Evolutionary conservation across 1,140 invertebrate genomes (phyloP).

Genomic region (Diabrotica undecimpunctata): DNA sequence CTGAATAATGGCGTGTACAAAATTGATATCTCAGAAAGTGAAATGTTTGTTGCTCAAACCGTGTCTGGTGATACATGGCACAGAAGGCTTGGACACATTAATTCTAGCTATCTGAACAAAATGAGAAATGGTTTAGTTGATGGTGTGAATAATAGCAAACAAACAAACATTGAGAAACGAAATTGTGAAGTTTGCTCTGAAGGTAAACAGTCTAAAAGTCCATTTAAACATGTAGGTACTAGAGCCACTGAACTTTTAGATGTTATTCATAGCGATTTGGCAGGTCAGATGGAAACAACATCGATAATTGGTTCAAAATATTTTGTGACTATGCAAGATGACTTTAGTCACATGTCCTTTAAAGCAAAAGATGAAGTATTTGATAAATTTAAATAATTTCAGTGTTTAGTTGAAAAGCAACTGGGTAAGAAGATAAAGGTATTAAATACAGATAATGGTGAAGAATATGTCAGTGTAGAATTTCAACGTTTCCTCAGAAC

Average conservation of each 20-base stretch:
- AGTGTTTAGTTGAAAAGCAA: slow-evolving; percentile 37
- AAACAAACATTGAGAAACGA: slow-evolving; percentile 15
- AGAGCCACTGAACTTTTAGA: slow-evolving; percentile 32
- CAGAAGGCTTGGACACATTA: slow-evolving; percentile 37
- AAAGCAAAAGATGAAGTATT: slow-evolving; percentile 39
- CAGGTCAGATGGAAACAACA: slow-evolving; percentile 37
- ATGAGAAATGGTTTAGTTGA: slow-evolving; percentile 27
- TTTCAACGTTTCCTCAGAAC: slow-evolving; percentile 34
- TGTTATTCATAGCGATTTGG: slow-evolving; percentile 39
- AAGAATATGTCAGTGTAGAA: slow-evolving; percentile 34
- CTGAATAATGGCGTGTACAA: slow-evolving; percentile 35
- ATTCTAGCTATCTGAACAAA: slow-evolving; percentile 22
- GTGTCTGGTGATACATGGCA: slow-evolving; percentile 29
- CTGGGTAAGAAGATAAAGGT: slow-evolving; percentile 39
- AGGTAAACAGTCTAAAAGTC: slow-evolving; percentile 37
- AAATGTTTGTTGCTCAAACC: slow-evolving; percentile 24
- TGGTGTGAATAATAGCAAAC: slow-evolving; percentile 21
- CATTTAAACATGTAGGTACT: slow-evolving; percentile 30
- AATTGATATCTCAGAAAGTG: slow-evolving; percentile 25
- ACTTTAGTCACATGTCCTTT: slow-evolving; percentile 41
- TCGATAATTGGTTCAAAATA: slow-evolving; percentile 43
- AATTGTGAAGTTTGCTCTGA: slow-evolving; percentile 39
- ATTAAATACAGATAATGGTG: slow-evolving; percentile 28
- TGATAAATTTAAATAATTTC: slow-evolving; percentile 35
- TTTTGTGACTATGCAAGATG: slow-evolving; percentile 45